phyloP scores from a whole-genome alignment of 2,888 invertebrate genomes.

The Scelioninae gen. 1 region DNA sequence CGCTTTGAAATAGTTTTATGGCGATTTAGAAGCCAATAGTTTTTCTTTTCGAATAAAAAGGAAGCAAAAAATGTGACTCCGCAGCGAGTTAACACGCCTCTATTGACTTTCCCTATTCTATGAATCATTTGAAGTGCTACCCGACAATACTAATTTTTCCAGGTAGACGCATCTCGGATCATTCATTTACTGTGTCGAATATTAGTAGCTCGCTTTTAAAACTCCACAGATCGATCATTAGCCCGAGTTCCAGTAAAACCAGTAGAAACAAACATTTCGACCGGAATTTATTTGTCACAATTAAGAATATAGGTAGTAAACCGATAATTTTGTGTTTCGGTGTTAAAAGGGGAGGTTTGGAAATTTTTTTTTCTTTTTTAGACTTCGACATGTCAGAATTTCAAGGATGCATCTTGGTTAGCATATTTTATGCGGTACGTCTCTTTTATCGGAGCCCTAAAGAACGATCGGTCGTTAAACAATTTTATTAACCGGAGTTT shows the following conservation, averaged over 20 bases:
- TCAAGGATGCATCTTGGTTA: constrained; percentile 43
- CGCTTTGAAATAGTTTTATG: constrained; percentile 42
- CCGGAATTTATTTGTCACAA: constrained; percentile 61
- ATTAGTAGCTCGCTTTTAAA: constrained; percentile 49
- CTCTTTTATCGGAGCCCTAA: no score
- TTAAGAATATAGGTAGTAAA: constrained; percentile 51
- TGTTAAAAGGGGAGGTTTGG: no score
- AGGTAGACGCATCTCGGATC: constrained; percentile 73
- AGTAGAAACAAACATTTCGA: constrained; percentile 57
- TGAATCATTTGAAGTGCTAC: constrained; percentile 72
- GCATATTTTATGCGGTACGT: no score
- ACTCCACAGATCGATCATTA: constrained; percentile 44
- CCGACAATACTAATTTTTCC: constrained; percentile 74
- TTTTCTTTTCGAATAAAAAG: constrained; percentile 26
- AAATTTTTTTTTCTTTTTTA: no score
- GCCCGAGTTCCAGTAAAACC: constrained; percentile 26
- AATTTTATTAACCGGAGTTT: constrained; percentile 16
- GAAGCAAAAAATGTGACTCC: constrained; percentile 47
- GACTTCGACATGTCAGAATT: constrained; percentile 11
- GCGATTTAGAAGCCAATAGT: constrained; percentile 43
- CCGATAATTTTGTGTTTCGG: constrained; percentile 17
- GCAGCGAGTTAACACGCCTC: constrained; percentile 43
- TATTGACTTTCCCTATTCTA: constrained; percentile 56
- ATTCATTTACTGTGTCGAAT: constrained; percentile 48
- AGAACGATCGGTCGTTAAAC: neutral